Percentiles rank a stretch among this genome's conserved stretches.
Conservation (phyloP, 2,888 invertebrate genomes). For the Scaptomyza parva region DNA sequence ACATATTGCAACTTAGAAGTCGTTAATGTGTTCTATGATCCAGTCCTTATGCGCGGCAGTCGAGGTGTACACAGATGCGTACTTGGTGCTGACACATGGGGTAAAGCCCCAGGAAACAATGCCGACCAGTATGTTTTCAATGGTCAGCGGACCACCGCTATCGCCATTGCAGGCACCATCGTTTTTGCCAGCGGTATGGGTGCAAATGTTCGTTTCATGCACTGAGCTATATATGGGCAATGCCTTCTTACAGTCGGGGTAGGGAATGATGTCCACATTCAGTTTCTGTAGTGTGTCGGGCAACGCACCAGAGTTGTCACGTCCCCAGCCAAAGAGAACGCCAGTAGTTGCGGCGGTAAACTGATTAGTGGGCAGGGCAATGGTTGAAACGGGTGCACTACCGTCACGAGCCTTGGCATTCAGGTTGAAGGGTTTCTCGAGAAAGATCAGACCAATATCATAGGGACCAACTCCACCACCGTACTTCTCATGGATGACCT, state of each 20-base stretch:
- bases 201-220: conserved; percentile 70
- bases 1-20: conserved; percentile 9
- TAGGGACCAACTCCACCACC: conserved; percentile 84
- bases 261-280: conserved; percentile 63
- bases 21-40: conserved; percentile 58
- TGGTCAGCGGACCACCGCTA: conserved; percentile 83
- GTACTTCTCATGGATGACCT: conserved; percentile 80
- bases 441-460: conserved; percentile 86
- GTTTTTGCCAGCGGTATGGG: conserved; percentile 71
- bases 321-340: conserved; percentile 80
- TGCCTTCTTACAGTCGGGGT: conserved; percentile 44
- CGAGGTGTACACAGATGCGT: conserved; percentile 85
- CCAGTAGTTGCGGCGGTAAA: conserved; percentile 56
- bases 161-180: conserved; percentile 85
- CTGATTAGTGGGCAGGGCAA: conserved; percentile 60
- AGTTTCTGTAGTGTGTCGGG: conserved; percentile 76
- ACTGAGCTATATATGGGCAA: conserved; percentile 65
- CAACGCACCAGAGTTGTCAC: conserved; percentile 62
- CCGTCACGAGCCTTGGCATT: conserved; percentile 66
- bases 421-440: conserved; percentile 72
- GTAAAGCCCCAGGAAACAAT: conserved; percentile 86
- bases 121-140: conserved; percentile 81
- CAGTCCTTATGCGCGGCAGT: conserved; percentile 79
- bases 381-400: conserved; percentile 57
- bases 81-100: conserved; percentile 83